Base-by-base conservation (phyloP, 1,140 invertebrate genomes). In the Sitophilus oryzae region DNA sequence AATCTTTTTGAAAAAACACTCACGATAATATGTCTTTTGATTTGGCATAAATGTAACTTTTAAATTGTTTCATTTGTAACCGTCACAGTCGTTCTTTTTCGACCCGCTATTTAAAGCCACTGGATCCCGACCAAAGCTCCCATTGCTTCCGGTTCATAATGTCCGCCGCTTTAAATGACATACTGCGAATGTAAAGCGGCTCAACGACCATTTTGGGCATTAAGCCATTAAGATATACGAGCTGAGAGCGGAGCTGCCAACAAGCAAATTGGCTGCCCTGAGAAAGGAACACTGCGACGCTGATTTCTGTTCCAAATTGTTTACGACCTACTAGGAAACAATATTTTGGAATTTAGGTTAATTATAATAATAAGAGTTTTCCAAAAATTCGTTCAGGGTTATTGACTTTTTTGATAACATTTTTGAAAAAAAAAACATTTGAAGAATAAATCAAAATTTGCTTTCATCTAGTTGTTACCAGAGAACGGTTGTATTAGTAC, bases 1-100 rank as follows among this genome's bases (percentile, higher is more conserved):
- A n/a, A n/a, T n/a, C n/a, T n/a, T n/a, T n/a, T n/a, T n/a, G n/a
- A n/a, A n/a, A n/a, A n/a, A n/a, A 43, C 45, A 44, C 42, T 42
- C 16, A 22, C 50, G 41, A 52, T 52, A 22, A 22, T 22, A 45
- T 52, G 41, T 52, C 50, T 36, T 51, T 52, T 19, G 25, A 20
- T 45, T 52, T 36, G 21, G 25, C 25, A 30, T 30, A 30, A 6
- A 5, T 30, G 5, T 30, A 30, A 30, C 5, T 30, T 11, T 30
- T 30, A 5, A 30, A 30, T 30, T 30, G 25, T 6, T 30, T 30
- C 25, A 30, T 30, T 11, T 30, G 25, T 6, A 30, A 30, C 25
- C n/a, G n/a, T 30, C 5, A 30, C 25, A 30, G 25, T 30, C 11
- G n/a, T n/a, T n/a, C n/a, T n/a, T n/a, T 30, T 30, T 30, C 5